Conservation (phyloP, 2,113 vertebrate species). For the Perognathus longimembris region DNA sequence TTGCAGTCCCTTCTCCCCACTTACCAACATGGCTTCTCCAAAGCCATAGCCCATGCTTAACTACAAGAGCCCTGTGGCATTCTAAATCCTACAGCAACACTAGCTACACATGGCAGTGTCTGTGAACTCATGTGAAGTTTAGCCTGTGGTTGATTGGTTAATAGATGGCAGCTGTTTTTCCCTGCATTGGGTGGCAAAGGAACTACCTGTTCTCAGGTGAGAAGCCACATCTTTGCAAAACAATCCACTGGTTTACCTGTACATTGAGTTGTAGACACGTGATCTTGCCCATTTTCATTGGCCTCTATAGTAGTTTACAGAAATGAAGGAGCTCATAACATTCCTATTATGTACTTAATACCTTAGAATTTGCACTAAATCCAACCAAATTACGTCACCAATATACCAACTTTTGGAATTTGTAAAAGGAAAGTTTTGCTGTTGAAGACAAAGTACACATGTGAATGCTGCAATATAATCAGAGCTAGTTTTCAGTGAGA, state of each 20-base stretch:
- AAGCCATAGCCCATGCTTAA: not conserved
- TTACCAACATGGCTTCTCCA: accelerated
- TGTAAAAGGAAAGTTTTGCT: no score
- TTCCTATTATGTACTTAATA: not conserved
- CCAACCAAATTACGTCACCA: no score
- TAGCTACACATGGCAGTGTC: not conserved
- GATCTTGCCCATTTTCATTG: not conserved
- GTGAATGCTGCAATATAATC: no score
- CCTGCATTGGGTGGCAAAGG: not conserved
- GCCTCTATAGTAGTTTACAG: not conserved
- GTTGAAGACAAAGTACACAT: no score
- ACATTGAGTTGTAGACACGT: not conserved
- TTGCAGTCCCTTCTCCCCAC: not conserved
- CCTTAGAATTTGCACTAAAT: not conserved
- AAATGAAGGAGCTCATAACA: not conserved
- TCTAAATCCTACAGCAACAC: not conserved
- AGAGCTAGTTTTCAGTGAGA: no score
- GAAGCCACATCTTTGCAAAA: not conserved
- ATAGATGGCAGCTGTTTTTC: not conserved
- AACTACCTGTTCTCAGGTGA: not conserved
- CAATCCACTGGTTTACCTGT: not conserved
- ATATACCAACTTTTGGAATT: no score
- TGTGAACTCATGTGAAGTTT: not conserved
- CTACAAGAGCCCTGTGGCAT: not conserved
- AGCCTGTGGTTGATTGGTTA: not conserved